Evolutionary conservation across 2,797 vertebrate genomes (phyloP).

Genomic region (Cossypha heuglini): DNA sequence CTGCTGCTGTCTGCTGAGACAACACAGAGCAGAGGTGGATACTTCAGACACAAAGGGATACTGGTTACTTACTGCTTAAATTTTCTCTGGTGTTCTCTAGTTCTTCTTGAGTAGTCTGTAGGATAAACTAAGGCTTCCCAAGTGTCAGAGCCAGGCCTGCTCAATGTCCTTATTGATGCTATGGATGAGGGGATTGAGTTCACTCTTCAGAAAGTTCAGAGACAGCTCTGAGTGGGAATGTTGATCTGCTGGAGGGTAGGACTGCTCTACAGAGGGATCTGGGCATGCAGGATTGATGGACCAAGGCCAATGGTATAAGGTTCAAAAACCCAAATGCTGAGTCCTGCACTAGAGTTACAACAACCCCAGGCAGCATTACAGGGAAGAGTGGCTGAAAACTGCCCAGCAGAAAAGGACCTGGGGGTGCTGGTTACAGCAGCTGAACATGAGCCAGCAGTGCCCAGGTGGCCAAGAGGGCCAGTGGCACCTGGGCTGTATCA

Average conservation of each 20-base stretch:
- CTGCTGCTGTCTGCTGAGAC: neutral
- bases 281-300: neutral
- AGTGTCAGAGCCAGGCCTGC: neutral
- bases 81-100: neutral
- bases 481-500: neutral
- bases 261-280: neutral
- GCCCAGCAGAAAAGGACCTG: accelerated
- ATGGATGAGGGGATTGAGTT: neutral
- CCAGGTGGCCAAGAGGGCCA: neutral
- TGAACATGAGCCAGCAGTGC: neutral
- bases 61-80: neutral
- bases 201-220: neutral
- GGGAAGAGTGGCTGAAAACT: neutral
- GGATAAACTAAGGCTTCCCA: neutral
- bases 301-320: accelerated
- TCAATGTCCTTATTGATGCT: neutral
- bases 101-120: neutral
- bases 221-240: neutral
- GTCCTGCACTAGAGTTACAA: neutral
- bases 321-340: neutral
- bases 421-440: accelerated
- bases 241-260: neutral
- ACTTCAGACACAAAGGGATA: neutral
- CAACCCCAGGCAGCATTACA: neutral
- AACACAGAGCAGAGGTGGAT: neutral